Conservation (phyloP, 2,797 vertebrate genomes). For the Channallabes apus region DNA sequence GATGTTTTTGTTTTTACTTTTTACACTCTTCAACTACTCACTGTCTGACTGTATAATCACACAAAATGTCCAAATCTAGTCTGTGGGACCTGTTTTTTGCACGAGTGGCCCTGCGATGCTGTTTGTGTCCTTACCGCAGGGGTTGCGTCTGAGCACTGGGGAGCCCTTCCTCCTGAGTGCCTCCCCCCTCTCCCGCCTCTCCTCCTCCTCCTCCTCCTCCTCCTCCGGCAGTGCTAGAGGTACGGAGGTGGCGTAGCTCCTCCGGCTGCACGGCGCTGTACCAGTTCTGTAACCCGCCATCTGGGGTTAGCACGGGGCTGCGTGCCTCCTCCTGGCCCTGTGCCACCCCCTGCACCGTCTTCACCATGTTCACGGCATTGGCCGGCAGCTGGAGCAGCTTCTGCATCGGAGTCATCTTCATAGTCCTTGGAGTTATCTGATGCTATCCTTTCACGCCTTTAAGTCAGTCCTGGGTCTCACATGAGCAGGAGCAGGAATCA, state of each 20-base stretch:
- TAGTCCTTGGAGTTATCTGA: constrained; percentile 8
- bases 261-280: constrained; percentile 88
- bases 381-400: constrained; percentile 87
- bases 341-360: constrained; percentile 75
- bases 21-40: background rate
- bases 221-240: constrained; percentile 64
- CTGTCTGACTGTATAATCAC: background rate
- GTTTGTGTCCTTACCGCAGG: constrained; percentile 75
- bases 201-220: constrained; percentile 40
- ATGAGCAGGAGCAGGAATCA: background rate
- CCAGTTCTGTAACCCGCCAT: constrained; percentile 79
- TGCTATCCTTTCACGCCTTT: background rate
- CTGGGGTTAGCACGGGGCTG: constrained; percentile 84
- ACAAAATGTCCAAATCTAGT: background rate
- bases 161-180: constrained; percentile 66
- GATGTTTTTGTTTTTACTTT: background rate
- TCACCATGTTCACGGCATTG: constrained; percentile 76
- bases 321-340: constrained; percentile 80
- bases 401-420: constrained; percentile 82
- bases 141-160: constrained; percentile 73
- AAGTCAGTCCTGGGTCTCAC: background rate
- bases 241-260: constrained; percentile 82
- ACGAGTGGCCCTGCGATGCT: background rate
- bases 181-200: constrained; percentile 63
- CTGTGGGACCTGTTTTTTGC: background rate